Evolutionary conservation across 2,797 vertebrate genomes (phyloP).

Genomic region (Gouania willdenowi): DNA sequence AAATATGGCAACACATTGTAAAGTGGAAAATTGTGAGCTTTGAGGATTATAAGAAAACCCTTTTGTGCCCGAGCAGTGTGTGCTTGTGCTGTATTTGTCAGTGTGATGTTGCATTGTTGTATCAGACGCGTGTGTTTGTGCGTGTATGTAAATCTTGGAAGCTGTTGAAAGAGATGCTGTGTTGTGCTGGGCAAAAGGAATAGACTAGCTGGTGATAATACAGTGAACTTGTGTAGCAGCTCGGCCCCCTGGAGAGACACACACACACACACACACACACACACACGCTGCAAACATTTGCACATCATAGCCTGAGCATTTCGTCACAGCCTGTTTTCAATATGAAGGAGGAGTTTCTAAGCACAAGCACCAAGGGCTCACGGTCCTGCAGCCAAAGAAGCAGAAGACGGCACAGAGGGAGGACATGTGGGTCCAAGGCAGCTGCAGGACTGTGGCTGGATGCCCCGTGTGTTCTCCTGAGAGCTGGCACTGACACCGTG

Average conservation of each 20-base stretch:
- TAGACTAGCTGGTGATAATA: slow-evolving; percentile 20
- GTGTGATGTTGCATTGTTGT: no score
- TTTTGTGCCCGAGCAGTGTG: no score
- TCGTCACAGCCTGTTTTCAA: no score
- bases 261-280: no score
- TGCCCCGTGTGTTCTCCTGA: slow-evolving; percentile 53
- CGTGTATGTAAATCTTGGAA: slow-evolving; percentile 18
- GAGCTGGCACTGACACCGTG: slow-evolving; percentile 51
- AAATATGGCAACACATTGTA: slow-evolving; percentile 33
- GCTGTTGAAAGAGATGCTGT: slow-evolving; percentile 49
- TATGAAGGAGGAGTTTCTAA: no score
- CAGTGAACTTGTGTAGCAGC: no score
- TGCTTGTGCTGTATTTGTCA: background rate
- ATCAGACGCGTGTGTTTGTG: background rate
- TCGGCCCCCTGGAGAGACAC: no score
- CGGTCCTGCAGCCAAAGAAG: slow-evolving; percentile 12
- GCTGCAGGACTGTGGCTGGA: slow-evolving; percentile 63
- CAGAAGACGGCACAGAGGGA: slow-evolving; percentile 21
- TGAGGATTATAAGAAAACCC: slow-evolving; percentile 58
- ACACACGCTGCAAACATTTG: no score
- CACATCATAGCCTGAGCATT: no score
- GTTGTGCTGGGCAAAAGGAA: slow-evolving; percentile 36
- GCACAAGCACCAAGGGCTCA: no score
- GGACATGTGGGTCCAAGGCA: slow-evolving; percentile 47
- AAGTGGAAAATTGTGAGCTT: slow-evolving; percentile 61